phyloP scores from a whole-genome alignment of 2,888 invertebrate genomes.

The Patella ulyssiponensis region DNA sequence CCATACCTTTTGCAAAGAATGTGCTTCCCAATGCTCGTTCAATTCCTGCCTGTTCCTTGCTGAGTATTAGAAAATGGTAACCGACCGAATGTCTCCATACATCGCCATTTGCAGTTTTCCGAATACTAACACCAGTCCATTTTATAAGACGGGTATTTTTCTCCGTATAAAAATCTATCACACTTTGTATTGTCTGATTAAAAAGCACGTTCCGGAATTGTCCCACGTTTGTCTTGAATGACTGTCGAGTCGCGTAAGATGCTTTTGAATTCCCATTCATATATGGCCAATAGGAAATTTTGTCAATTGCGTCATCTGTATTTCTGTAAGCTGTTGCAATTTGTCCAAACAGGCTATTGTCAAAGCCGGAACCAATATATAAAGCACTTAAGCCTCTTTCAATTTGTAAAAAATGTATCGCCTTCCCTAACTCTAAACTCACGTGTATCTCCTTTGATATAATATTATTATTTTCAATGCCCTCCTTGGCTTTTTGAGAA shows the following conservation, averaged over 20 bases:
- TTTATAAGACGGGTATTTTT: conserved; percentile 44
- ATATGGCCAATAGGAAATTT: not conserved
- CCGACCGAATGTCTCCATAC: conserved; percentile 50
- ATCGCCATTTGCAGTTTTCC: conserved; percentile 31
- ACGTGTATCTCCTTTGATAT: conserved; percentile 34
- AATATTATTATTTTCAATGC: conserved; percentile 21
- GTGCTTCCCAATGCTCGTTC: conserved; percentile 58
- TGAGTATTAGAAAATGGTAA: conserved; percentile 55
- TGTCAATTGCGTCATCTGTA: not conserved
- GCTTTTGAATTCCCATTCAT: not conserved
- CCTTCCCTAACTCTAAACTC: conserved; percentile 47
- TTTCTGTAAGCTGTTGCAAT: not conserved
- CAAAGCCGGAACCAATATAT: conserved; percentile 48
- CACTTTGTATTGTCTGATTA: conserved; percentile 27
- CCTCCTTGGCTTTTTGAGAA: conserved; percentile 14
- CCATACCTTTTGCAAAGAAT: conserved; percentile 54
- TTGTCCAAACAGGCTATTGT: conserved; percentile 1
- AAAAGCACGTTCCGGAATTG: not conserved
- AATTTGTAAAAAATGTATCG: conserved; percentile 52
- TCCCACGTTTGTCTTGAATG: not conserved
- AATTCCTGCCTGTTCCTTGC: conserved; percentile 56
- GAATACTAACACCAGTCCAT: conserved; percentile 46
- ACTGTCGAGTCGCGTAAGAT: not conserved
- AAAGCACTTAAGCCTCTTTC: conserved; percentile 56
- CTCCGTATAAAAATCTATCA: conserved; percentile 46